Percentiles rank a stretch among this genome's conserved stretches.
phyloP scores from a whole-genome alignment of 2,888 invertebrate species.

The Polydesmus complanatus region DNA sequence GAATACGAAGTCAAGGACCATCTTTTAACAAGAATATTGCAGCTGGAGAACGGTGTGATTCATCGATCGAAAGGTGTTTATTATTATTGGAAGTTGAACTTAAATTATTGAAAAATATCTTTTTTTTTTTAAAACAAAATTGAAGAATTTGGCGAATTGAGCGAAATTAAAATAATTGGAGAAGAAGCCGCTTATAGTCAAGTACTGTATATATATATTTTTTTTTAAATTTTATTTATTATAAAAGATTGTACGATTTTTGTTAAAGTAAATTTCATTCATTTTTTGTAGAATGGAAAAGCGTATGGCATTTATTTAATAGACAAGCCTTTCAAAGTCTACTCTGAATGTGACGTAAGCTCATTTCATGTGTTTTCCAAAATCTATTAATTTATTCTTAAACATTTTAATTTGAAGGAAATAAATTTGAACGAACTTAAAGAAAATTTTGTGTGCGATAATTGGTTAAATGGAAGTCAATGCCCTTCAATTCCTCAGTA shows the following conservation, averaged over 20 bases:
- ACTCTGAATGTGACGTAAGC: background rate
- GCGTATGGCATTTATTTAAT: conserved; percentile 5
- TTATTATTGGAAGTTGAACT: background rate
- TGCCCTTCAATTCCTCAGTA: background rate
- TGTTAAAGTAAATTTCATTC: background rate
- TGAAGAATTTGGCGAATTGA: background rate
- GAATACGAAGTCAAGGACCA: too few species aligned
- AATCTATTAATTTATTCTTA: background rate
- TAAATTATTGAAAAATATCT: background rate
- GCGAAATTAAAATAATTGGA: background rate
- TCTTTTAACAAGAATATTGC: too few species aligned
- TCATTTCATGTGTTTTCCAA: background rate
- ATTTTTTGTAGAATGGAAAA: conserved; percentile 10
- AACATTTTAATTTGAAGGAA: background rate
- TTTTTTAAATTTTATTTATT: background rate
- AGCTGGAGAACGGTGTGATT: too few species aligned
- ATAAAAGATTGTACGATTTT: background rate
- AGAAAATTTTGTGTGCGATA: background rate
- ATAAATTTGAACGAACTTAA: background rate
- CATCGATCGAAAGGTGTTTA: too few species aligned
- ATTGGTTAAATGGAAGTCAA: conserved; percentile 4
- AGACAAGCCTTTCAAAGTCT: conserved; percentile 3
- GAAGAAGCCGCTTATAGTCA: conserved; percentile 11
- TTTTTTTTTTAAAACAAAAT: too few species aligned
- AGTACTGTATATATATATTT: background rate